Percentiles rank a stretch among this genome's conserved stretches.
Conservation (phyloP, 2,797 vertebrate genomes). For the Acipenser oxyrinchus region DNA sequence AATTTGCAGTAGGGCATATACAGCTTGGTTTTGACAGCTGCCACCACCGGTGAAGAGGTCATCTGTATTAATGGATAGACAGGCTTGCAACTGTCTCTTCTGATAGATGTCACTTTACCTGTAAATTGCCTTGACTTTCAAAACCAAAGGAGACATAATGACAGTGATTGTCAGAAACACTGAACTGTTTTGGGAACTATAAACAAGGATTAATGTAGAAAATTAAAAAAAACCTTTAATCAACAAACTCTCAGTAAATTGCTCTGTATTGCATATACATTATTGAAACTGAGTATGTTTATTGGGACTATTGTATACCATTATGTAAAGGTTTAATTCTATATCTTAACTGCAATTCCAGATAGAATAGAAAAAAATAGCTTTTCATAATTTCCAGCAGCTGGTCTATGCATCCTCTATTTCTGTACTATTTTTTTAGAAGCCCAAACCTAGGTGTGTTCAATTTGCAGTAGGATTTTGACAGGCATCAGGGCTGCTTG, state of each 20-base stretch:
- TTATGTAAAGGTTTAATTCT: too few species aligned
- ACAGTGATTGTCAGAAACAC: not conserved
- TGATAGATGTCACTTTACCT: not conserved
- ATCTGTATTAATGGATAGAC: slow-evolving; percentile 24
- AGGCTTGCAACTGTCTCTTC: not conserved
- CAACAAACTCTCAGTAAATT: too few species aligned
- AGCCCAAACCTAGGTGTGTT: slow-evolving; percentile 52
- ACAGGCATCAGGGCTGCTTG: slow-evolving; percentile 15
- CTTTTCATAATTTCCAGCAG: slow-evolving; percentile 29
- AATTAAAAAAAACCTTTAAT: too few species aligned
- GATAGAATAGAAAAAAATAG: too few species aligned
- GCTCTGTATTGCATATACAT: too few species aligned
- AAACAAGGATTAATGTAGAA: too few species aligned
- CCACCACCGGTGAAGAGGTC: slow-evolving; percentile 38
- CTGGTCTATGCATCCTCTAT: slow-evolving; percentile 53
- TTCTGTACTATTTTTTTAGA: slow-evolving; percentile 56
- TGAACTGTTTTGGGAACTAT: too few species aligned
- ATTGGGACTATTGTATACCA: not conserved
- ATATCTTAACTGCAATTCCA: too few species aligned
- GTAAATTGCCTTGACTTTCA: not conserved
- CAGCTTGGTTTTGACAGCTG: slow-evolving; percentile 27
- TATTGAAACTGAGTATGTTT: not conserved
- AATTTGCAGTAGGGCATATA: slow-evolving; percentile 37
- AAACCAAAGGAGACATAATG: not conserved
- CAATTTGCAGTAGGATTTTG: slow-evolving; percentile 50